Percentiles rank a stretch among this genome's conserved stretches.
phyloP scores from a whole-genome alignment of 2,113 vertebrate genomes.

The Geococcyx californianus region DNA sequence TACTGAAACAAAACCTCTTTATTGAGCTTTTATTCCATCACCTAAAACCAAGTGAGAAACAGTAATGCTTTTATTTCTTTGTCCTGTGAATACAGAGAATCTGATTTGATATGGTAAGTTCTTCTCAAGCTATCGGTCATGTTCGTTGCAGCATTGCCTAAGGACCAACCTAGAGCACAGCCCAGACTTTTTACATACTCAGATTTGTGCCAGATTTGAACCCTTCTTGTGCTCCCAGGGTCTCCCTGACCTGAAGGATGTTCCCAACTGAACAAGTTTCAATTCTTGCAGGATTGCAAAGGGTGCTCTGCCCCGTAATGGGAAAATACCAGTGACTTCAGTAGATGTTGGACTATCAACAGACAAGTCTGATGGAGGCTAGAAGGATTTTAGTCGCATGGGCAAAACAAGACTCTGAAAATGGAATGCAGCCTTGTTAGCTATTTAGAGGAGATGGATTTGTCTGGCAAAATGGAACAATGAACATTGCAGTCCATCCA shows the following conservation, averaged over 20 bases:
- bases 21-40: neutral
- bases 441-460: neutral
- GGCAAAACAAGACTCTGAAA: neutral
- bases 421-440: neutral
- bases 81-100: neutral
- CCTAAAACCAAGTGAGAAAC: neutral
- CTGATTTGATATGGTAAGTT: neutral
- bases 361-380: neutral
- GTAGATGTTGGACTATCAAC: neutral
- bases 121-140: accelerated
- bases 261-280: neutral
- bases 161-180: neutral
- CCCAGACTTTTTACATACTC: neutral
- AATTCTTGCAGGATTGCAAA: neutral
- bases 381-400: neutral
- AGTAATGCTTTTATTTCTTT: neutral
- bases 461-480: conserved; percentile 6
- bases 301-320: neutral
- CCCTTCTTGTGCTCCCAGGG: neutral
- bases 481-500: neutral
- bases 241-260: neutral
- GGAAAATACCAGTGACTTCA: neutral
- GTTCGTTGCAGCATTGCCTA: neutral
- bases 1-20: neutral
- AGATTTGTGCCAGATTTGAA: neutral